Percentiles rank a stretch among this genome's conserved stretches.
phyloP scores from a whole-genome alignment of 2,797 vertebrate species.

The Philypnodon macrostomus region DNA sequence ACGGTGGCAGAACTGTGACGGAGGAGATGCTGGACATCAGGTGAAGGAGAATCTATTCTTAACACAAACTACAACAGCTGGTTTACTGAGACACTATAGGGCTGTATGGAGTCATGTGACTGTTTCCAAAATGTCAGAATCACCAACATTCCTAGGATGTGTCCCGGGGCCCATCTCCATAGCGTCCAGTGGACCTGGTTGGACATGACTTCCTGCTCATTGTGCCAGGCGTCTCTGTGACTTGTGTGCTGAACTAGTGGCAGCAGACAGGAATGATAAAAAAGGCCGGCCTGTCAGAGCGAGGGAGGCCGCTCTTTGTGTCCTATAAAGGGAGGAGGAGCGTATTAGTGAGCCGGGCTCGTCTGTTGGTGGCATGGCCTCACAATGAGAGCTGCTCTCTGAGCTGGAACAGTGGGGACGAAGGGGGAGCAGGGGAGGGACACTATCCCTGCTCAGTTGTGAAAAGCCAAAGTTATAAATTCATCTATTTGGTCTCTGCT shows the following conservation, averaged over 20 bases:
- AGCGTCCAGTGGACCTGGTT: constrained; percentile 4
- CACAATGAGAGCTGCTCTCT: constrained; percentile 83
- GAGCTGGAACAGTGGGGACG: constrained; percentile 79
- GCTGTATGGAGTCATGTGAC: background rate
- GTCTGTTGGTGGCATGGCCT: constrained; percentile 67
- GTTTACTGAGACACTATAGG: background rate
- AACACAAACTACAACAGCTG: background rate
- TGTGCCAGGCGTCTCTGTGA: constrained; percentile 27
- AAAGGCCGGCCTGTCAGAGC: constrained; percentile 36
- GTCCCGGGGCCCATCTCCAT: constrained; percentile 4
- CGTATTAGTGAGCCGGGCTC: constrained; percentile 34
- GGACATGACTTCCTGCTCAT: constrained; percentile 37
- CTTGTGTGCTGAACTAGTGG: constrained; percentile 27
- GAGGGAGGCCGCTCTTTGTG: constrained; percentile 17
- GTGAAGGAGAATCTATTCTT: constrained; percentile 14
- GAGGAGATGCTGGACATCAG: constrained; percentile 31
- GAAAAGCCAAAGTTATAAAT: constrained; percentile 98
- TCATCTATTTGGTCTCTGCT: constrained; percentile 98
- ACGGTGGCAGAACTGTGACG: constrained; percentile 80
- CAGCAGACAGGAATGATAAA: constrained; percentile 35
- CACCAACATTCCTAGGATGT: constrained; percentile 1
- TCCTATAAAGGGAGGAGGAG: constrained; percentile 33
- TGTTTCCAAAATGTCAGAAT: background rate
- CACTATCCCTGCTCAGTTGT: constrained; percentile 78
- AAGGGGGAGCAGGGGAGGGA: constrained; percentile 64